Evolutionary conservation across 2,113 vertebrate genomes (phyloP).

Genomic region (Aldabrachelys gigantea): DNA sequence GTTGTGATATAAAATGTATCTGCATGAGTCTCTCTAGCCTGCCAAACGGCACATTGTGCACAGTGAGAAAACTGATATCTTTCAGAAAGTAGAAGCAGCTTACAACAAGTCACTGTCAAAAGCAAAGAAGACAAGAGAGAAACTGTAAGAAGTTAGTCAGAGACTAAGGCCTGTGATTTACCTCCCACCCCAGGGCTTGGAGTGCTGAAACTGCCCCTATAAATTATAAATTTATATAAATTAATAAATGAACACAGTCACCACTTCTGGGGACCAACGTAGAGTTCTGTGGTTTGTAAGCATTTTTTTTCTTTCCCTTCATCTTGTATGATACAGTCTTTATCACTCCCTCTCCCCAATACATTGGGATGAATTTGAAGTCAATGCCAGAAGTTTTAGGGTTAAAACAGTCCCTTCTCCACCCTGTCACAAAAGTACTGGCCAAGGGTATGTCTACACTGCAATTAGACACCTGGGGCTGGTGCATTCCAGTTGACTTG

Average conservation of each 20-base stretch:
- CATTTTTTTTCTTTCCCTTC: conserved; percentile 10
- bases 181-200: neutral
- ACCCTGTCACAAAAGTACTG: neutral
- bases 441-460: neutral
- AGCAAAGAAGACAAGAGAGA: conserved; percentile 10
- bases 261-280: neutral
- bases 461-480: neutral
- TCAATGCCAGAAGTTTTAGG: neutral
- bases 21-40: conserved; percentile 47
- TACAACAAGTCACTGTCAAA: conserved; percentile 37
- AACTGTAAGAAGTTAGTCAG: neutral
- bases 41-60: conserved; percentile 49
- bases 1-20: conserved; percentile 61
- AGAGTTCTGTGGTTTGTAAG: neutral
- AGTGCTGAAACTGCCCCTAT: neutral
- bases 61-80: conserved; percentile 50
- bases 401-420: neutral
- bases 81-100: conserved; percentile 24
- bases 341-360: neutral
- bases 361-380: conserved; percentile 6
- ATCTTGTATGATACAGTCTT: neutral
- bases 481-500: neutral
- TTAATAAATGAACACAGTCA: neutral
- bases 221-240: neutral
- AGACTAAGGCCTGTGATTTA: neutral